phyloP scores from a whole-genome alignment of 1,140 invertebrate species.

The Penaeus japonicus region DNA sequence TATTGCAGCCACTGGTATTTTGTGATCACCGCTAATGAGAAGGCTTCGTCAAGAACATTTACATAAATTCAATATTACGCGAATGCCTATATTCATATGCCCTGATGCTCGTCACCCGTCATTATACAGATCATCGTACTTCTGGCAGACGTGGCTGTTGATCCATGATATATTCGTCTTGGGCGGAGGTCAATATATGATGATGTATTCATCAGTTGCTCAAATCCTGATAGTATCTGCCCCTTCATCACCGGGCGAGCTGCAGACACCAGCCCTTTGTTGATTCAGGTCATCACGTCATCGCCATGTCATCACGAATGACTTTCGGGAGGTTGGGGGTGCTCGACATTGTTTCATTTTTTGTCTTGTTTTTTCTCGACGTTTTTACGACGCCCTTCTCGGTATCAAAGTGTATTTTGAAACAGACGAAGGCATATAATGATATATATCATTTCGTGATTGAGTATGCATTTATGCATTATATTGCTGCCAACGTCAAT shows the following conservation, averaged over 20 bases:
- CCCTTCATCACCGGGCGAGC: slow-evolving; percentile 13
- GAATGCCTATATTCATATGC: not conserved
- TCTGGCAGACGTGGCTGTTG: not conserved
- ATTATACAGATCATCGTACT: not conserved
- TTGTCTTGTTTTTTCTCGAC: not conserved
- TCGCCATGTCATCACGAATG: too few species aligned
- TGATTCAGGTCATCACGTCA: slow-evolving; percentile 25
- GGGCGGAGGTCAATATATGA: slow-evolving; percentile 39
- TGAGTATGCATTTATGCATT: too few species aligned
- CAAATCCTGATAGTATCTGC: slow-evolving; percentile 44
- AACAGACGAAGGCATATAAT: too few species aligned
- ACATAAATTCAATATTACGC: not conserved
- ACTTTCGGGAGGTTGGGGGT: too few species aligned
- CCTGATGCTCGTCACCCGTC: not conserved
- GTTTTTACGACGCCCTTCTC: not conserved
- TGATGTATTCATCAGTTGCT: slow-evolving; percentile 43
- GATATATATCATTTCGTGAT: too few species aligned
- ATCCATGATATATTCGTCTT: slow-evolving; percentile 37
- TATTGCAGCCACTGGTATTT: too few species aligned
- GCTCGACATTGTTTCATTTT: not conserved
- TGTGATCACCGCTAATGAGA: too few species aligned
- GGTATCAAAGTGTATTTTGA: too few species aligned
- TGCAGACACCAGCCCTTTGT: slow-evolving; percentile 30
- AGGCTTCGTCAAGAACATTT: too few species aligned
- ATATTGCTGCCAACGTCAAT: too few species aligned